Evolutionary conservation across 2,888 invertebrate genomes (phyloP).

Genomic region (Pardosa pseudoannulata): DNA sequence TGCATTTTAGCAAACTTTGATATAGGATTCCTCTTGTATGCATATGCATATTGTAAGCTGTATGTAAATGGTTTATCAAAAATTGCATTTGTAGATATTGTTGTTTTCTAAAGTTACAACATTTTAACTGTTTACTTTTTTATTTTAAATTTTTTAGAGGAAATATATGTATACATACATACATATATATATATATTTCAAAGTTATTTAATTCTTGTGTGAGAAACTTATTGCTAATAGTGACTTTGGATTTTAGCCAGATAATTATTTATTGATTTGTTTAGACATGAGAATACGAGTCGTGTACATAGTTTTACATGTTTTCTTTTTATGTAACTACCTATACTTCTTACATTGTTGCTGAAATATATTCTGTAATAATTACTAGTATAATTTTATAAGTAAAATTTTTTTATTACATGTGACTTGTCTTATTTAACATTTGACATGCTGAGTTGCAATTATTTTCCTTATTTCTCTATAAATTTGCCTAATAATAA

Average conservation of each 20-base stretch:
- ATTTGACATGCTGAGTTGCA: too few species aligned
- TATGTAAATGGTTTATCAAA: background rate
- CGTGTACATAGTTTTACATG: background rate
- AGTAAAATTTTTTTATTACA: conserved; percentile 37
- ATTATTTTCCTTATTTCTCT: too few species aligned
- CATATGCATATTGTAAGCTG: too few species aligned
- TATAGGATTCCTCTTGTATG: too few species aligned
- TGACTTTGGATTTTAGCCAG: background rate
- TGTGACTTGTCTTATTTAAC: too few species aligned
- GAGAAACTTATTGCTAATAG: background rate
- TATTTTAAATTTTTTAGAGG: background rate
- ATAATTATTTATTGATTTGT: background rate
- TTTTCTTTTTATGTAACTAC: conserved; percentile 1
- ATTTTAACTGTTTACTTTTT: background rate
- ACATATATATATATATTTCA: background rate
- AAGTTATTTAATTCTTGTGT: background rate
- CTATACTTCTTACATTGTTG: conserved; percentile 41
- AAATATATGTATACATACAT: background rate
- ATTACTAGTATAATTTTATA: conserved; percentile 70
- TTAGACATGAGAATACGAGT: background rate
- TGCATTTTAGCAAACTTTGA: too few species aligned
- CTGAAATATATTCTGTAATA: conserved; percentile 59
- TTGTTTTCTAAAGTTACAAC: background rate
- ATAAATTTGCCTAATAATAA: too few species aligned
- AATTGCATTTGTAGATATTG: background rate